These are phyloP conservation scores for Melanotaenia duboulayi DNA, from an alignment of 2,113 vertebrate species.

Conservation along the genomic window DNA sequence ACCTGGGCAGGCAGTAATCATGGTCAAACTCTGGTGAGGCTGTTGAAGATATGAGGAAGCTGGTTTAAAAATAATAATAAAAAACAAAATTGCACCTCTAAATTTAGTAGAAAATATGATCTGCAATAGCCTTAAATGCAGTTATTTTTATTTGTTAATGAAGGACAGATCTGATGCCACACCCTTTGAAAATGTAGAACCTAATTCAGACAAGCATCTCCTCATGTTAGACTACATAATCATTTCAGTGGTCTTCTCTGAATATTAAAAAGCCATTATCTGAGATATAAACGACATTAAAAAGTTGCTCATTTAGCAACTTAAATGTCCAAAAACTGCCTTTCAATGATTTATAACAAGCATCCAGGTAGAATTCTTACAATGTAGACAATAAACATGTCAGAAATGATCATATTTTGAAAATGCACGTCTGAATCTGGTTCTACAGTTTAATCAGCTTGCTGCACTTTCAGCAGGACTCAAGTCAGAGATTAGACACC, in stretches of 20 bases:
- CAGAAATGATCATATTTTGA: neutral
- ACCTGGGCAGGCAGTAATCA: constrained; percentile 84
- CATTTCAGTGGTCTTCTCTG: neutral
- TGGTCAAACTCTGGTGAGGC: constrained; percentile 83
- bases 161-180: constrained; percentile 47
- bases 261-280: neutral
- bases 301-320: neutral
- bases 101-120: constrained; percentile 36
- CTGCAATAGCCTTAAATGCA: constrained; percentile 16
- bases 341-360: neutral
- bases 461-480: constrained; percentile 51
- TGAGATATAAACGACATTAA: neutral
- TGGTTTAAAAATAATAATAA: constrained; percentile 77
- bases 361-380: neutral
- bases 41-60: constrained; percentile 83
- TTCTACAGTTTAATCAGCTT: constrained; percentile 37
- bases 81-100: constrained; percentile 59
- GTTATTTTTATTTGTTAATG: constrained; percentile 25
- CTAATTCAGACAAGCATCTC: constrained; percentile 65
- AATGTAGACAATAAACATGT: neutral
- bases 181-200: constrained; percentile 51
- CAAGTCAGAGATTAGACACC: constrained; percentile 51
- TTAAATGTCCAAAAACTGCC: no score
- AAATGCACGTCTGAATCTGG: constrained; percentile 68
- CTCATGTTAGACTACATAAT: neutral